A percentile compares a stretch with the other conserved stretches of the same genome.
phyloP scores from a whole-genome alignment of 1,140 invertebrate species.

The Meteorus sp. region DNA sequence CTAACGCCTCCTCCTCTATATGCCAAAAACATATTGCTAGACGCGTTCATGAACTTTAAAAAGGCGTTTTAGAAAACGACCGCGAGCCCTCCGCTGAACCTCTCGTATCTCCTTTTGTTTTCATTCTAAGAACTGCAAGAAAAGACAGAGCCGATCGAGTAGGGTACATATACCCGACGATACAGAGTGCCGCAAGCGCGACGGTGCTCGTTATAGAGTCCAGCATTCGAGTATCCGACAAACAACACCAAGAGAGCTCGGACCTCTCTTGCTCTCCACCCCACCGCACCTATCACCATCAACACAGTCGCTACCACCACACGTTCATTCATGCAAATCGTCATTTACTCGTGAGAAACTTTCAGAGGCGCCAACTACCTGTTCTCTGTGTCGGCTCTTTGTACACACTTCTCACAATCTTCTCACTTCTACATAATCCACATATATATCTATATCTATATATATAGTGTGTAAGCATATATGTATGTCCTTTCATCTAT shows the following conservation, averaged over 20 bases:
- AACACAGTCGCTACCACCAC: neutral
- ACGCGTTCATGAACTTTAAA: too few relatives aligned
- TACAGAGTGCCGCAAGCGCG: slow-evolving; percentile 18
- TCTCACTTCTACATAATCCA: neutral
- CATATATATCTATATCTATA: neutral
- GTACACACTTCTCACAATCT: too few relatives aligned
- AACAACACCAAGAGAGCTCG: slow-evolving; percentile 4
- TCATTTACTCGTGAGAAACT: slow-evolving; percentile 15
- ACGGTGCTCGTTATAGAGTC: slow-evolving; percentile 27
- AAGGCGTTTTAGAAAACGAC: neutral
- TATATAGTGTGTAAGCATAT: neutral
- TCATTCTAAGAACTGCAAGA: slow-evolving; percentile 16
- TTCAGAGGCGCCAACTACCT: slow-evolving; percentile 25
- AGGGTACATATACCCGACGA: neutral
- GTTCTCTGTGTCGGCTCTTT: slow-evolving; percentile 14
- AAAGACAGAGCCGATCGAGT: slow-evolving; percentile 1
- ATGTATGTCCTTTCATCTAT: neutral
- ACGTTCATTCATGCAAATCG: slow-evolving; percentile 28
- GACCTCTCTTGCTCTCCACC: slow-evolving; percentile 1
- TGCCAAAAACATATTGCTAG: too few relatives aligned
- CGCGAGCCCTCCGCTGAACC: neutral
- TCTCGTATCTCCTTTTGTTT: slow-evolving; percentile 22
- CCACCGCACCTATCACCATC: too few relatives aligned
- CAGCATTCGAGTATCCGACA: slow-evolving; percentile 10
- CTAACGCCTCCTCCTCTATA: too few relatives aligned